These are phyloP conservation scores for Tautogolabrus adspersus DNA, from an alignment of 2,113 vertebrate genomes.

Conservation along the genomic window DNA sequence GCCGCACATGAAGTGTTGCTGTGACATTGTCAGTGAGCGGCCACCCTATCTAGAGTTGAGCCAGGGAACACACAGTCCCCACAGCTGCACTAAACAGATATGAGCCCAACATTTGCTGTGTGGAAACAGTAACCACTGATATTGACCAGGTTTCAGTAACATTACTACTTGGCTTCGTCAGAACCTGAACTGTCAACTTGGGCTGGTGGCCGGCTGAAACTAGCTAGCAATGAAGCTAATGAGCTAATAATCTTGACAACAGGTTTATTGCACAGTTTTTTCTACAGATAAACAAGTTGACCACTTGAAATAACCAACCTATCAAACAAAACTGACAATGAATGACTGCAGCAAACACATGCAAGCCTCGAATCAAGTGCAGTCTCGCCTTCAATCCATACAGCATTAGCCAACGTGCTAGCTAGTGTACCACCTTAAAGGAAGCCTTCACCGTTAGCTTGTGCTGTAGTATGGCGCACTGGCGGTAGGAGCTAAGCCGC, in stretches of 20 bases:
- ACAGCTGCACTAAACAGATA: slow-evolving; percentile 55
- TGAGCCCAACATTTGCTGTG: slow-evolving; percentile 1
- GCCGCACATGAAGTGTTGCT: slow-evolving; percentile 20
- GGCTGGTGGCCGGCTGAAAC: slow-evolving; percentile 45
- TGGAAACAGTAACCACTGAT: slow-evolving; percentile 1
- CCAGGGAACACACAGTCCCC: slow-evolving; percentile 48
- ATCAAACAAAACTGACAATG: neutral
- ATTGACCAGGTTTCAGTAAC: slow-evolving; percentile 12
- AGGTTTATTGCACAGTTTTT: neutral
- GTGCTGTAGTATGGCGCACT: slow-evolving; percentile 39
- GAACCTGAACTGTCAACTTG: slow-evolving; percentile 54
- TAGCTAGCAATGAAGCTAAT: slow-evolving; percentile 64
- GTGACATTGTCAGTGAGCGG: slow-evolving; percentile 49
- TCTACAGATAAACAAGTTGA: neutral
- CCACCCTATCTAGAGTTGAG: slow-evolving; percentile 57
- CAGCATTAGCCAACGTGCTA: slow-evolving; percentile 52
- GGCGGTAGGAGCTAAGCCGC: slow-evolving; percentile 41
- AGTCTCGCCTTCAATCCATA: slow-evolving; percentile 36
- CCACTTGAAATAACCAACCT: neutral
- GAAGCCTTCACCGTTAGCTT: slow-evolving; percentile 54
- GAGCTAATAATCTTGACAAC: slow-evolving; percentile 45
- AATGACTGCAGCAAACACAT: neutral
- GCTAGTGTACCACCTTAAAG: slow-evolving; percentile 44
- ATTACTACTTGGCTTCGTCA: slow-evolving; percentile 6
- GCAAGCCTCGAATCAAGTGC: neutral